phyloP scores from a whole-genome alignment of 2,888 invertebrate species.

The Oxytorus armatus region DNA sequence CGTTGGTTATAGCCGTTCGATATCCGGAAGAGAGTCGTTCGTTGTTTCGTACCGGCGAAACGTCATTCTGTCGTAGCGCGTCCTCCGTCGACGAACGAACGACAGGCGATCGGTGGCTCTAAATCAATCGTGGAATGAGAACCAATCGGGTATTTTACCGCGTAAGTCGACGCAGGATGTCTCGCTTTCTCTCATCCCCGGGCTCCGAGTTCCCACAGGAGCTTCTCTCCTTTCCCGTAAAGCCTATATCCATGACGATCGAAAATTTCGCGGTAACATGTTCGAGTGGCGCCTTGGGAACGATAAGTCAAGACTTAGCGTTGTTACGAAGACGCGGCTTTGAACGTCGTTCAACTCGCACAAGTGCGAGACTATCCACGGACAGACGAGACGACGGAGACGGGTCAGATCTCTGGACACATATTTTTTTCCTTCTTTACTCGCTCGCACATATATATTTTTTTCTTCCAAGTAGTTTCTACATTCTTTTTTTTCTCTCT shows the following conservation, averaged over 20 bases:
- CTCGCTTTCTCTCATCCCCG: too few relatives aligned
- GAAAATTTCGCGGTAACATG: slow-evolving; percentile 68
- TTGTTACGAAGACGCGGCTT: slow-evolving; percentile 37
- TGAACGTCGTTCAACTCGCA: slow-evolving; percentile 38
- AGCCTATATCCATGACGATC: slow-evolving; percentile 37
- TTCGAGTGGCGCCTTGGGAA: slow-evolving; percentile 69
- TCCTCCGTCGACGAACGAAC: slow-evolving; percentile 43
- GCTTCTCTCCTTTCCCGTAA: slow-evolving; percentile 53
- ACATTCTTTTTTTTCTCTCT: background rate
- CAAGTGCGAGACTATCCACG: slow-evolving; percentile 29
- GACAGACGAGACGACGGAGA: slow-evolving; percentile 44
- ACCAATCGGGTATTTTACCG: slow-evolving; percentile 46
- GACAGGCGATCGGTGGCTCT: slow-evolving; percentile 72
- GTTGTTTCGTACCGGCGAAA: slow-evolving; percentile 41
- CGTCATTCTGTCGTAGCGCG: slow-evolving; percentile 53
- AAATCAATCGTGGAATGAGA: slow-evolving; percentile 69
- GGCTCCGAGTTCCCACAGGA: too few relatives aligned
- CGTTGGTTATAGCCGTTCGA: slow-evolving; percentile 42
- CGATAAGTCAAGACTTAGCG: slow-evolving; percentile 66
- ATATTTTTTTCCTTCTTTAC: slow-evolving; percentile 34
- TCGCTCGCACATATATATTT: slow-evolving; percentile 13
- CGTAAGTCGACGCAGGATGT: slow-evolving; percentile 26
- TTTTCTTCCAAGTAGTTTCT: slow-evolving; percentile 1
- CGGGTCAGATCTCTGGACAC: slow-evolving; percentile 29
- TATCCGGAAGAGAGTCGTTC: slow-evolving; percentile 64